These are phyloP conservation scores for Campodea augens DNA, from an alignment of 1,140 invertebrate species.

Conservation along the genomic window DNA sequence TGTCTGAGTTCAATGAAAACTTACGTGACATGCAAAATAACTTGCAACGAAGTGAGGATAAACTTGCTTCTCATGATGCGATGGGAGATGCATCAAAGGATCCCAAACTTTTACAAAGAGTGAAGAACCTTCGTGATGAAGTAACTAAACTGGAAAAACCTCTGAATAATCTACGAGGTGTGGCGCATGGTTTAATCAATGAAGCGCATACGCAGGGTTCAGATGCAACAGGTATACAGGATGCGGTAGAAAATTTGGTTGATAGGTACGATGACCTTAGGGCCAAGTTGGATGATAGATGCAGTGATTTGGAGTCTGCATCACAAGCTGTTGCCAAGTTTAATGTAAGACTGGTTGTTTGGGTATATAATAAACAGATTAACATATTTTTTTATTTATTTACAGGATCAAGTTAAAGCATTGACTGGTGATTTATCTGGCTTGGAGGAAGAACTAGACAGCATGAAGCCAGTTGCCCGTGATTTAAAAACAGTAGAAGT, in stretches of 20 bases:
- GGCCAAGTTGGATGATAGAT: slow-evolving; percentile 53
- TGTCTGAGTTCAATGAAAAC: slow-evolving; percentile 70
- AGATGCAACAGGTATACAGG: slow-evolving; percentile 49
- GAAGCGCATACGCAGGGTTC: slow-evolving; percentile 37
- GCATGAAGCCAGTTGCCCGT: slow-evolving; percentile 61
- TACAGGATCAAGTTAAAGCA: slow-evolving; percentile 53
- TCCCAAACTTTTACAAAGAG: slow-evolving; percentile 59
- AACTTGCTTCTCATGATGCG: slow-evolving; percentile 56
- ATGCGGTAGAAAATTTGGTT: slow-evolving; percentile 53
- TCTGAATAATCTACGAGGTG: slow-evolving; percentile 42
- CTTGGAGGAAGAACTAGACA: slow-evolving; percentile 65
- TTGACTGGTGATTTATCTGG: slow-evolving; percentile 51
- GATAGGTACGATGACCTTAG: slow-evolving; percentile 60
- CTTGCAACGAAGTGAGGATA: slow-evolving; percentile 71
- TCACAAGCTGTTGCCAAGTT: slow-evolving; percentile 70
- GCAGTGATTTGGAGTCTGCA: slow-evolving; percentile 62
- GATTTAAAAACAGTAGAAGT: slow-evolving; percentile 63
- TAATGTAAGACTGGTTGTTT: slow-evolving; percentile 27
- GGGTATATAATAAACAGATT: slow-evolving; percentile 4
- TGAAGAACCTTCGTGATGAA: slow-evolving; percentile 56
- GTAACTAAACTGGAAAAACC: slow-evolving; percentile 52
- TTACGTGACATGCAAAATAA: slow-evolving; percentile 59
- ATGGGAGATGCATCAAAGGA: slow-evolving; percentile 56
- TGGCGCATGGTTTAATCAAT: slow-evolving; percentile 52
- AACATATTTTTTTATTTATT: slow-evolving; percentile 10